Evolutionary conservation across 2,113 vertebrate species (phyloP).

Genomic region (Tragelaphus buxtoni): DNA sequence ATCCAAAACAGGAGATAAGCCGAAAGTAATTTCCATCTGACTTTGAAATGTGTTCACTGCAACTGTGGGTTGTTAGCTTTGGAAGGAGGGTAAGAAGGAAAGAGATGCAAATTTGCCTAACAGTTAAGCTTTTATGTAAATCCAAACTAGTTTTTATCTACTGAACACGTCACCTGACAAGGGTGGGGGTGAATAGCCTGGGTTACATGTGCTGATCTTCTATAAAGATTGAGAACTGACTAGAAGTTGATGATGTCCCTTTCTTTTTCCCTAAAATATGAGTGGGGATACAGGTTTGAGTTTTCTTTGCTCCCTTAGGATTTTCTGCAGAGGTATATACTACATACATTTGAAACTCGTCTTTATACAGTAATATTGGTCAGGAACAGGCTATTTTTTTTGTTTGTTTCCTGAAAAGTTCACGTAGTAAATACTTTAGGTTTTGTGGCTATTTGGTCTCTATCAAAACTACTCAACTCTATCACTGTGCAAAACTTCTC

Average conservation of each 20-base stretch:
- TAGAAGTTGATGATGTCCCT: slow-evolving; percentile 10
- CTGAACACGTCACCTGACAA: slow-evolving; percentile 34
- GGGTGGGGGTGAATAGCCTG: not conserved
- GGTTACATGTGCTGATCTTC: not conserved
- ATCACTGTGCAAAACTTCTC: not conserved
- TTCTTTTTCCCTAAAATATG: slow-evolving; percentile 16
- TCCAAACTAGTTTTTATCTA: slow-evolving; percentile 40
- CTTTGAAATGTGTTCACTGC: not conserved
- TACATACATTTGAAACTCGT: not conserved
- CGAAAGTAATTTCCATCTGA: slow-evolving; percentile 24
- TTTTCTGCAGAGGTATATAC: not conserved
- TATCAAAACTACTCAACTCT: not conserved
- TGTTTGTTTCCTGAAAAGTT: not conserved
- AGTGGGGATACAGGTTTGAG: not conserved
- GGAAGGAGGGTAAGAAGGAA: not conserved
- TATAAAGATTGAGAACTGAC: slow-evolving; percentile 28
- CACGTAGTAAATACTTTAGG: not conserved
- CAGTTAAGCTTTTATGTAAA: slow-evolving; percentile 54
- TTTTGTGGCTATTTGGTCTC: not conserved
- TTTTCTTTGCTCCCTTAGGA: not conserved
- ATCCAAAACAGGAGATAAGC: slow-evolving; percentile 18
- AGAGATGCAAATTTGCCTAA: slow-evolving; percentile 45
- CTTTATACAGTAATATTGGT: not conserved
- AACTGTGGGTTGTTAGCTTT: not conserved
- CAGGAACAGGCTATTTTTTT: not conserved